Evolutionary conservation across 2,888 invertebrate species (phyloP).

Genomic region (Agriotes lineatus): DNA sequence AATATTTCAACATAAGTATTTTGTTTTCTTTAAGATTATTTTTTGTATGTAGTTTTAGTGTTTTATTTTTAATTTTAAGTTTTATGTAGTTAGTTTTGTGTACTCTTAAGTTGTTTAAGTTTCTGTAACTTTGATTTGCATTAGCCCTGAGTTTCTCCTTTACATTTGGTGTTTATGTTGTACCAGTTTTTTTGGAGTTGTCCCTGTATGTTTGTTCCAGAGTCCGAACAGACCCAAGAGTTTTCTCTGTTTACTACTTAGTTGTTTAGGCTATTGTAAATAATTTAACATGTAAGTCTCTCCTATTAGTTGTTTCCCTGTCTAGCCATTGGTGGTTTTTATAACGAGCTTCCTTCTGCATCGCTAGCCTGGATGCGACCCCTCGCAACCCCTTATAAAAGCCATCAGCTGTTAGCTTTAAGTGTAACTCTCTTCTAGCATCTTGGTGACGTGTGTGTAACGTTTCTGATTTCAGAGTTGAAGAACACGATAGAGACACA

Average conservation of each 20-base stretch:
- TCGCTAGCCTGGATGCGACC: not conserved
- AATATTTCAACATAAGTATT: no score
- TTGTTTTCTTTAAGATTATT: no score
- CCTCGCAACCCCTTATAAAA: conserved; percentile 32
- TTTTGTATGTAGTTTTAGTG: no score
- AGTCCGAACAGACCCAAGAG: not conserved
- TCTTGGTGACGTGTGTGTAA: conserved; percentile 43
- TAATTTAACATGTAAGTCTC: conserved; percentile 3
- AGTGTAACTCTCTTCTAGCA: conserved; percentile 35
- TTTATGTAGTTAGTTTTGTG: no score
- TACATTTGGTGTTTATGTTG: no score
- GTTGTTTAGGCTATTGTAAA: conserved; percentile 5
- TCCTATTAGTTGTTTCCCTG: conserved; percentile 16
- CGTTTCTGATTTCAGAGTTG: conserved; percentile 79
- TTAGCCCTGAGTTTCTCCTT: no score
- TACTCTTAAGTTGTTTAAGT: no score
- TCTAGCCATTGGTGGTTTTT: conserved; percentile 36
- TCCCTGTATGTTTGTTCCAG: no score
- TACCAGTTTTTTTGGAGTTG: no score
- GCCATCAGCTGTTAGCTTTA: conserved; percentile 33
- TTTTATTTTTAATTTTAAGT: no score
- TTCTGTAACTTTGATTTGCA: no score
- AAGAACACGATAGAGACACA: conserved; percentile 98
- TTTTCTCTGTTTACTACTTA: not conserved
- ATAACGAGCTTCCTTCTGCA: conserved; percentile 31